These are phyloP conservation scores for Melanargia galathea DNA, from an alignment of 2,888 invertebrate genomes.

Conservation along the genomic window DNA sequence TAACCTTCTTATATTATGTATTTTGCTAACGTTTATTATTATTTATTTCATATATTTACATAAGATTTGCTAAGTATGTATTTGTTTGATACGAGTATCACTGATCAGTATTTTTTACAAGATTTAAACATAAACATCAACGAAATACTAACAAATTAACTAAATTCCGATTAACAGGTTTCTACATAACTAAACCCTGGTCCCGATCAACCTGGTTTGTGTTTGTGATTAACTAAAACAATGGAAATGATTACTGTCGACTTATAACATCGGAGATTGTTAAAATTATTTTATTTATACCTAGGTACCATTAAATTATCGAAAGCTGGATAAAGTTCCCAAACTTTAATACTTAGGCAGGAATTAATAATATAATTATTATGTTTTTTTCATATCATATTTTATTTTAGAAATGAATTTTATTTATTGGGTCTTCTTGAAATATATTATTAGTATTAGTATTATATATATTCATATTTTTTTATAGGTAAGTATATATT, in stretches of 20 bases:
- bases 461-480: too few relatives aligned
- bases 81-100: constrained; percentile 14
- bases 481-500: too few relatives aligned
- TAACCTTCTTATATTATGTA: neutral
- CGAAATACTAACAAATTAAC: constrained; percentile 37
- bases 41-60: constrained; percentile 15
- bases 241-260: constrained; percentile 26
- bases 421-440: too few relatives aligned
- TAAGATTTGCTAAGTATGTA: constrained; percentile 21
- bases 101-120: constrained; percentile 21
- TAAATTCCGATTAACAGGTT: constrained; percentile 31
- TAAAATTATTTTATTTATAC: neutral
- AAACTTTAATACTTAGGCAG: neutral
- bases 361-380: too few relatives aligned
- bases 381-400: too few relatives aligned
- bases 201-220: constrained; percentile 44
- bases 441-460: too few relatives aligned
- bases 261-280: constrained; percentile 26
- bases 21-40: neutral
- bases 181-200: constrained; percentile 25
- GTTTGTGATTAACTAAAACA: constrained; percentile 61
- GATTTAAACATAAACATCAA: constrained; percentile 18
- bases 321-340: neutral
- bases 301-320: neutral
- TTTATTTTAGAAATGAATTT: too few relatives aligned